phyloP scores from a whole-genome alignment of 1,140 invertebrate species.

The Drosophila hydei region DNA sequence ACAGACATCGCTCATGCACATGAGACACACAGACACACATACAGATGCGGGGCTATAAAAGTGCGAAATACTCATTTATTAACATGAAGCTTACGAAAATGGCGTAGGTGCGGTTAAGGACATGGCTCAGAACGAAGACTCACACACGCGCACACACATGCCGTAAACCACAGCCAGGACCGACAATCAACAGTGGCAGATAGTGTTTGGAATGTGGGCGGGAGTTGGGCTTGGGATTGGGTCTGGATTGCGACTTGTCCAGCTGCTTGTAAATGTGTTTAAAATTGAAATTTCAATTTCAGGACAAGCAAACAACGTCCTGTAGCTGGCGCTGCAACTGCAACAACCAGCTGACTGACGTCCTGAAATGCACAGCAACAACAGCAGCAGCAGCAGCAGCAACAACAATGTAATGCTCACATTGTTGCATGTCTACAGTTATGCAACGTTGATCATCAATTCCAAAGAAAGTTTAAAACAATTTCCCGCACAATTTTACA shows the following conservation, averaged over 20 bases:
- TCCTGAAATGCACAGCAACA: constrained; percentile 26
- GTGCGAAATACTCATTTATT: constrained; percentile 61
- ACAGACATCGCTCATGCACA: constrained; percentile 5
- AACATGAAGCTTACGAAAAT: constrained; percentile 61
- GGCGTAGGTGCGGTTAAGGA: constrained; percentile 54
- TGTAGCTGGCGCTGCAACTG: constrained; percentile 16
- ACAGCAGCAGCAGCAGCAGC: constrained; percentile 4
- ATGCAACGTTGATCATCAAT: constrained; percentile 52
- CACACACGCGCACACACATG: constrained; percentile 13
- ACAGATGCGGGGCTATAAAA: constrained; percentile 40
- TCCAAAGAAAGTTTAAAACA: constrained; percentile 57
- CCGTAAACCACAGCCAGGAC: constrained; percentile 35
- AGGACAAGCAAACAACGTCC: constrained; percentile 42
- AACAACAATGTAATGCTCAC: constrained; percentile 49
- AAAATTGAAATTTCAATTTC: constrained; percentile 62
- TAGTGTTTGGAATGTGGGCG: background rate
- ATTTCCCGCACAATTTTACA: constrained; percentile 56
- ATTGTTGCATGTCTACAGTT: constrained; percentile 55
- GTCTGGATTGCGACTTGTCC: constrained; percentile 33
- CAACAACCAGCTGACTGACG: constrained; percentile 17
- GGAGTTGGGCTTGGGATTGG: background rate
- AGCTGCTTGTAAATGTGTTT: constrained; percentile 56
- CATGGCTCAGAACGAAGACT: constrained; percentile 18
- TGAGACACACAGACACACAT: constrained; percentile 9
- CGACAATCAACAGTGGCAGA: constrained; percentile 33